A percentile compares a stretch with the other conserved stretches of the same genome.
phyloP scores from a whole-genome alignment of 92 coral and sea anemone genomes.

The Desmophyllum pertusum region DNA sequence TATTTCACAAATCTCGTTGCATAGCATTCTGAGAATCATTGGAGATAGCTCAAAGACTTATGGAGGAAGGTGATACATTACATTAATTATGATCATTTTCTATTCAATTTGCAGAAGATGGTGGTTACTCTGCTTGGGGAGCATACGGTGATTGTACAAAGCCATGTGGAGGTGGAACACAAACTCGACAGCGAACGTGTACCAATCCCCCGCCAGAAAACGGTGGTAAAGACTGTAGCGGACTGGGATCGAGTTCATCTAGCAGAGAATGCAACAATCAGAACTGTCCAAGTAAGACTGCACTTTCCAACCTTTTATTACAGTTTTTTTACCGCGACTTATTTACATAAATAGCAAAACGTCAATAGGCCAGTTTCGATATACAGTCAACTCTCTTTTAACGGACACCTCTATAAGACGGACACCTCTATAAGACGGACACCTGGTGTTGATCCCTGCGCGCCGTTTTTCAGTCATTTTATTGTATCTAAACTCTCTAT shows the following conservation, averaged over 20 bases:
- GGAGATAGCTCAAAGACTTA: not conserved
- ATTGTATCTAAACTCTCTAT: too few relatives aligned
- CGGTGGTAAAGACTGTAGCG: slow-evolving; percentile 15
- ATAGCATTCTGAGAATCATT: too few relatives aligned
- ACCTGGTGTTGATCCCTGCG: not conserved
- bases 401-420: slow-evolving; percentile 4
- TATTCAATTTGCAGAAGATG: not conserved
- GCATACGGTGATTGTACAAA: not conserved
- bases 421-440: not conserved
- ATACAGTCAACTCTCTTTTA: not conserved
- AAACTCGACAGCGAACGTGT: slow-evolving; percentile 9
- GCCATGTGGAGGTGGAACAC: slow-evolving; percentile 23
- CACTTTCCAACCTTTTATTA: not conserved
- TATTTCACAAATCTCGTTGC: too few relatives aligned
- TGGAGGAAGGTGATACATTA: not conserved
- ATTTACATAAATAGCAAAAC: too few relatives aligned
- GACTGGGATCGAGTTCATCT: not conserved
- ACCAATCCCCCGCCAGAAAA: slow-evolving; percentile 40
- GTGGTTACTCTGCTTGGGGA: slow-evolving; percentile 35
- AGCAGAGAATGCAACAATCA: not conserved
- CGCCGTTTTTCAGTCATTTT: too few relatives aligned
- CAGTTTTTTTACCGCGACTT: too few relatives aligned
- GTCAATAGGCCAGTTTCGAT: too few relatives aligned
- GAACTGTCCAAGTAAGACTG: slow-evolving; percentile 26
- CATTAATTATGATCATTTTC: not conserved